Percentiles rank a stretch among this genome's conserved stretches.
Evolutionary conservation across 2,888 invertebrate species (phyloP).

Genomic region (Scaptomyza tumidula): DNA sequence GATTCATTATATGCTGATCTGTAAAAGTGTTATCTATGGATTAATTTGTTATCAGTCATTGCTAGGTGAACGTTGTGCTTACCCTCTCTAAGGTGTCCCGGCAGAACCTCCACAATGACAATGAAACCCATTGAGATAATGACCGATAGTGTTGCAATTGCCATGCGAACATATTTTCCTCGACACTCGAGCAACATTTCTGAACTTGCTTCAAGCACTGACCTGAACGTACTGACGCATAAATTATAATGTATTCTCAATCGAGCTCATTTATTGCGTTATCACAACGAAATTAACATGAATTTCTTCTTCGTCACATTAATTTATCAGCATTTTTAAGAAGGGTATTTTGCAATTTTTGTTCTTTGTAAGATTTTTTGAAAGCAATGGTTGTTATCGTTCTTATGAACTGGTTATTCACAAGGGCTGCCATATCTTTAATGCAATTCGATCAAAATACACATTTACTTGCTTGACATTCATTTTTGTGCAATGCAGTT

Average conservation of each 20-base stretch:
- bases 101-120: not conserved
- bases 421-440: no score
- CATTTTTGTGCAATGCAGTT: no score
- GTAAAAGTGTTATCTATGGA: not conserved
- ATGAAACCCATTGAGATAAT: constrained; percentile 28
- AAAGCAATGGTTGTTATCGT: no score
- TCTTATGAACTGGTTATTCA: no score
- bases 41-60: constrained; percentile 9
- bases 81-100: constrained; percentile 9
- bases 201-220: constrained; percentile 28
- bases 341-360: no score
- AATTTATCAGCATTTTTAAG: not conserved
- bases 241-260: not conserved
- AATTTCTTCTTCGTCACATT: not conserved
- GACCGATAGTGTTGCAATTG: constrained; percentile 36
- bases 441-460: no score
- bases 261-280: not conserved
- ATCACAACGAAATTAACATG: constrained; percentile 3
- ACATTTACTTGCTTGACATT: no score
- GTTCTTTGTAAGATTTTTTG: no score
- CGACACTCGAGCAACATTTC: constrained; percentile 14
- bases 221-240: not conserved
- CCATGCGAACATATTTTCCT: constrained; percentile 12
- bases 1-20: constrained; percentile 33
- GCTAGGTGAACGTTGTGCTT: not conserved